These are phyloP conservation scores for Mellilla xanthometata DNA, from an alignment of 2,888 invertebrate species.

Conservation along the genomic window DNA sequence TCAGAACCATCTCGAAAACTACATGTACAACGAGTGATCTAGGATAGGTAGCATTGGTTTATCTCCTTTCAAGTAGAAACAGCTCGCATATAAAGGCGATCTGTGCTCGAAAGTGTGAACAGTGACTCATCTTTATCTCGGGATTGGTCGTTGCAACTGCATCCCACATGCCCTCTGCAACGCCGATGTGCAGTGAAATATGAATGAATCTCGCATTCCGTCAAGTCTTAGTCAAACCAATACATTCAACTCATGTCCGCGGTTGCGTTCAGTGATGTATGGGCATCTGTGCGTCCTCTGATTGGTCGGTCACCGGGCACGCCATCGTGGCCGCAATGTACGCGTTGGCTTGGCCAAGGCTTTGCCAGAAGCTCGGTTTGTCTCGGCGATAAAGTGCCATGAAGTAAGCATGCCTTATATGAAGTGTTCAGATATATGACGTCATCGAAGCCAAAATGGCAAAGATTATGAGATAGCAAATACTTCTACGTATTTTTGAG, in stretches of 20 bases:
- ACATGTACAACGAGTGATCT: too few species aligned
- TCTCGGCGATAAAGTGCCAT: conserved; percentile 24
- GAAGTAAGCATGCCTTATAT: conserved; percentile 24
- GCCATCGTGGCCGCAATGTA: too few species aligned
- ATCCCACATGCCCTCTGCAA: conserved; percentile 35
- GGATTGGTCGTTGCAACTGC: conserved; percentile 39
- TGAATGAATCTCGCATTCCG: conserved; percentile 21
- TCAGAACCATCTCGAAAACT: too few species aligned
- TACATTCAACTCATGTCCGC: too few species aligned
- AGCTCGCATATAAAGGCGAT: conserved; percentile 31
- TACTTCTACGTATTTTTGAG: background rate
- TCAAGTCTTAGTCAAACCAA: background rate
- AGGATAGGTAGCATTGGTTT: too few species aligned
- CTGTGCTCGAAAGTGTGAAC: conserved; percentile 34
- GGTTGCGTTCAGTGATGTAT: too few species aligned
- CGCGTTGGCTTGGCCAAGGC: too few species aligned
- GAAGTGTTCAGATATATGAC: conserved; percentile 8
- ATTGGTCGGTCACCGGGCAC: too few species aligned
- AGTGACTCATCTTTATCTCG: conserved; percentile 58
- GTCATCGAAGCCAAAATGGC: conserved; percentile 8
- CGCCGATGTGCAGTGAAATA: conserved; percentile 22
- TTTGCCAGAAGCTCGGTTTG: too few species aligned
- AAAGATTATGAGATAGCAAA: background rate
- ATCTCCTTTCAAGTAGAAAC: conserved; percentile 25
- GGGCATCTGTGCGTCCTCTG: too few species aligned